These are phyloP conservation scores for Acrocephalus scirpaceus DNA, from an alignment of 2,797 vertebrate genomes.

Conservation along the genomic window DNA sequence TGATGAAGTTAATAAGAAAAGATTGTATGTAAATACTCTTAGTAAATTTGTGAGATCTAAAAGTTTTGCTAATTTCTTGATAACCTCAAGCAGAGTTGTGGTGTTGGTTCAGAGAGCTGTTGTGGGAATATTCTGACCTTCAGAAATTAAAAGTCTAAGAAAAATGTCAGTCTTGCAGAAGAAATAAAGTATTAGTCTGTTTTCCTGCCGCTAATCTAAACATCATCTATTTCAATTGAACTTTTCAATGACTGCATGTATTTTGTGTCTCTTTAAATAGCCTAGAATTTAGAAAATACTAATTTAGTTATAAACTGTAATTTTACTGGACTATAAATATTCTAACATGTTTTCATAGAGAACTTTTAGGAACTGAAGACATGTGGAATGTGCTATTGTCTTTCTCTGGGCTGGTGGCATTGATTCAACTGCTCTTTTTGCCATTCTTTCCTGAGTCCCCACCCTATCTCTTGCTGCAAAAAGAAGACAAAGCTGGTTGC, in stretches of 20 bases:
- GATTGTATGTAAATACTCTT: not conserved
- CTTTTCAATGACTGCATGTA: not conserved
- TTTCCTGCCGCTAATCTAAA: not conserved
- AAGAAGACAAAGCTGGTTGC: conserved; percentile 84
- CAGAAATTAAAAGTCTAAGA: not conserved
- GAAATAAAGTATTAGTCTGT: not conserved
- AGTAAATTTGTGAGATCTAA: not conserved
- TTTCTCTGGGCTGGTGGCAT: conserved; percentile 85
- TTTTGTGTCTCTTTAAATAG: not conserved
- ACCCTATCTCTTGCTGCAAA: conserved; percentile 88
- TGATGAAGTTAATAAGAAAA: not conserved
- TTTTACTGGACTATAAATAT: not conserved
- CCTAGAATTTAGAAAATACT: not conserved
- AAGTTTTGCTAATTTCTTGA: not conserved
- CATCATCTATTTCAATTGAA: not conserved
- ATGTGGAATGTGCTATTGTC: conserved; percentile 88
- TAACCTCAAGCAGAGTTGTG: not conserved
- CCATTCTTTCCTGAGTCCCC: conserved; percentile 93
- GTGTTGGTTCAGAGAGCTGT: not conserved
- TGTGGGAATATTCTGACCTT: not conserved
- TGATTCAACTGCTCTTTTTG: conserved; percentile 86
- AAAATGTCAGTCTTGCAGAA: not conserved
- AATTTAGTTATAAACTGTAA: not conserved
- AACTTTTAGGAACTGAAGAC: conserved; percentile 85
- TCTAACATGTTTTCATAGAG: conserved; percentile 71